Evolutionary conservation across 2,797 vertebrate genomes (phyloP).

Genomic region (Chelon labrosus): DNA sequence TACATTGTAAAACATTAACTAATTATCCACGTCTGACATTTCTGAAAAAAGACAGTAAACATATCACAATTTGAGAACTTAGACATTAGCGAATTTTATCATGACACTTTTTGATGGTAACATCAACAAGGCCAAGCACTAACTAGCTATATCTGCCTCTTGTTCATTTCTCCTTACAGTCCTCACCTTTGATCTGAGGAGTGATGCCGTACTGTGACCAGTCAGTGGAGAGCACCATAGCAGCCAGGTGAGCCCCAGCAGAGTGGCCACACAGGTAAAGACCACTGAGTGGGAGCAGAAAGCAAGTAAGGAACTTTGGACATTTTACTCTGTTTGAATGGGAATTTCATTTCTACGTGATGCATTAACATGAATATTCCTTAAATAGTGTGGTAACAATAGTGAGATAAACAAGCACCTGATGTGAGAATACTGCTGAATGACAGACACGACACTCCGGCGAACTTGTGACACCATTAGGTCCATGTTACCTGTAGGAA

Average conservation of each 20-base stretch:
- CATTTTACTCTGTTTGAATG: background rate
- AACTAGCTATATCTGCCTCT: too few species aligned
- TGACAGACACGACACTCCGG: conserved; percentile 85
- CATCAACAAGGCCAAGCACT: too few species aligned
- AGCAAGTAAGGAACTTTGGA: background rate
- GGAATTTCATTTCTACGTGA: background rate
- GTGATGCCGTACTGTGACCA: conserved; percentile 86
- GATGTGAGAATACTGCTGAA: conserved; percentile 85
- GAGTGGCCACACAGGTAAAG: conserved; percentile 96
- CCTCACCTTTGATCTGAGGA: conserved; percentile 91
- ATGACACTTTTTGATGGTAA: too few species aligned
- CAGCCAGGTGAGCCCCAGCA: conserved; percentile 92
- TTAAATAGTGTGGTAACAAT: background rate
- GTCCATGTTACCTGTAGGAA: conserved; percentile 89
- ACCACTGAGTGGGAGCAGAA: conserved; percentile 78
- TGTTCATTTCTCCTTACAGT: too few species aligned
- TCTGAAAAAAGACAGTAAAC: too few species aligned
- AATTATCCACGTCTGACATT: too few species aligned
- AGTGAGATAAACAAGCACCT: conserved; percentile 71
- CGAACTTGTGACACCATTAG: conserved; percentile 92
- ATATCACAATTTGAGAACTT: too few species aligned
- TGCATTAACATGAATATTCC: background rate
- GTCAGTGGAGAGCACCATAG: conserved; percentile 92
- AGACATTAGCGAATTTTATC: too few species aligned
- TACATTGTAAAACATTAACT: too few species aligned